phyloP scores from a whole-genome alignment of 1,140 invertebrate species.

The Drosophila tropicalis region DNA sequence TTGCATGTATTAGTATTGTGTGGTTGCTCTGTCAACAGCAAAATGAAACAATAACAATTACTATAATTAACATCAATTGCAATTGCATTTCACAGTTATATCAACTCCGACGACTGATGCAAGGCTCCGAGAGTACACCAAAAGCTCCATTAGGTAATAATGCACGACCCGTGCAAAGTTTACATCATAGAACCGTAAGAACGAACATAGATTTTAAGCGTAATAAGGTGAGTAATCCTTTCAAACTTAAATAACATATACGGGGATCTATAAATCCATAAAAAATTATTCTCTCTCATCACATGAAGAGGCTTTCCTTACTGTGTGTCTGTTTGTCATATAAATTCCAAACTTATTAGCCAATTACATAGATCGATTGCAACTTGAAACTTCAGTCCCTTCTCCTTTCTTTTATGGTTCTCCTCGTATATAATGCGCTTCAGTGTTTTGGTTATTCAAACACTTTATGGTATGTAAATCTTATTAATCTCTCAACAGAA shows the following conservation, averaged over 20 bases:
- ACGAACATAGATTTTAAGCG: constrained; percentile 98
- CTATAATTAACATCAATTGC: neutral
- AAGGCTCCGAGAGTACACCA: constrained; percentile 91
- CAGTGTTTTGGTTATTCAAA: no score
- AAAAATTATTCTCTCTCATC: no score
- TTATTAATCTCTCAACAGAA: constrained; percentile 82
- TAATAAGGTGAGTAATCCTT: constrained; percentile 84
- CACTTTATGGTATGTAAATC: no score
- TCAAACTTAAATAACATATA: no score
- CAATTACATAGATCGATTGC: no score
- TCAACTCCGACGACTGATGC: constrained; percentile 92
- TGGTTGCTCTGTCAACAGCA: neutral
- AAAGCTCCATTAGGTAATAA: constrained; percentile 97
- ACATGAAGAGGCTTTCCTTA: no score
- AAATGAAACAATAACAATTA: constrained; percentile 3
- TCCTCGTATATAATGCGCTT: no score
- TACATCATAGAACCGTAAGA: constrained; percentile 95
- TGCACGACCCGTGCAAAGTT: constrained; percentile 93
- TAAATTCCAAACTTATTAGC: no score
- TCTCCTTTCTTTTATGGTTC: no score
- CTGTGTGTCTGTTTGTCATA: no score
- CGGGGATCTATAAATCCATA: no score
- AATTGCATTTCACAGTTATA: constrained; percentile 87
- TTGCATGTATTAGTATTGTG: neutral
- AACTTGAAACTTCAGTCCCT: no score